Conservation (phyloP, 2,113 vertebrate genomes). For the Pholis gunnellus region DNA sequence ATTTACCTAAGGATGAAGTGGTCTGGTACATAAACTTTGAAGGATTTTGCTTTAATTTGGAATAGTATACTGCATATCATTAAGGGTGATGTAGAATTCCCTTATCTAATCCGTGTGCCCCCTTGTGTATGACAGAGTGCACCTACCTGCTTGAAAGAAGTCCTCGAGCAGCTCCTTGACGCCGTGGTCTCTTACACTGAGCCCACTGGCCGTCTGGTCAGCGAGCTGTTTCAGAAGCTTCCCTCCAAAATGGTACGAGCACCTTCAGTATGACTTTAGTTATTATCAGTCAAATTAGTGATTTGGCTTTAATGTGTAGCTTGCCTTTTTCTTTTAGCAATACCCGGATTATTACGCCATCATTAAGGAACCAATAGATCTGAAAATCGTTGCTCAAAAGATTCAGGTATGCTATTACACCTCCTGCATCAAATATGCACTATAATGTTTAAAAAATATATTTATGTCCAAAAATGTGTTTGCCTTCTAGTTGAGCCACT, state of each 20-base stretch:
- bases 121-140: slow-evolving; percentile 81
- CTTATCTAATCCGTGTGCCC: neutral
- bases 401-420: slow-evolving; percentile 88
- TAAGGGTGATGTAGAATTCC: neutral
- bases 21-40: neutral
- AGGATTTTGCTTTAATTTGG: neutral
- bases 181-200: slow-evolving; percentile 91
- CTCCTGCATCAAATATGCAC: neutral
- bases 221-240: slow-evolving; percentile 98
- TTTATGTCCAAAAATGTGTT: neutral
- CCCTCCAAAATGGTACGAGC: slow-evolving; percentile 95
- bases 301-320: slow-evolving; percentile 22
- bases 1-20: neutral
- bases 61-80: neutral
- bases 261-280: neutral
- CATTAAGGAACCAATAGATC: slow-evolving; percentile 99
- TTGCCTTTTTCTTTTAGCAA: slow-evolving; percentile 86
- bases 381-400: slow-evolving; percentile 96
- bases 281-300: neutral
- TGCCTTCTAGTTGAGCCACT: slow-evolving; percentile 88
- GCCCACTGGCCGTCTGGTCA: slow-evolving; percentile 92
- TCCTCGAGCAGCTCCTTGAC: slow-evolving; percentile 95
- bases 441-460: no score
- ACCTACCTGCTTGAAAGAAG: slow-evolving; percentile 91
- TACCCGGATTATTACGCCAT: slow-evolving; percentile 99